Evolutionary conservation across 2,113 vertebrate species (phyloP), one percentile per base, ranked within the genome.

Genomic region (Phylloscopus whistleri): DNA sequence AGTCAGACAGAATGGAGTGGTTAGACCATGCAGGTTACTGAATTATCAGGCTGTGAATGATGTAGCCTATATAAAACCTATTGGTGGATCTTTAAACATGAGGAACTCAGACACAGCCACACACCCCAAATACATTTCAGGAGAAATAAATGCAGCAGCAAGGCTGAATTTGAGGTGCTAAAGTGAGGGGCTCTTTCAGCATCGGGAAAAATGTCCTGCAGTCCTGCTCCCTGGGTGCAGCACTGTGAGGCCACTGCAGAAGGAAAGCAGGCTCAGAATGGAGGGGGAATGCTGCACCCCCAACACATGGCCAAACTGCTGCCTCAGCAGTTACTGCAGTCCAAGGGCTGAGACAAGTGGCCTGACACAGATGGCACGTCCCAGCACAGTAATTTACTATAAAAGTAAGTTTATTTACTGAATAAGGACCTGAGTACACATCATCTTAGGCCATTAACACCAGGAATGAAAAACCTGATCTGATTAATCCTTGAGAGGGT

Each of bases 361-460:
- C 41, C 39, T 41, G 48, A 43, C 30, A 90, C 12, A 76, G n/a
- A 90, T 43, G 27, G 94, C 88, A 93, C 79, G 66, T 67, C 60
- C 56, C 77, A 89, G 52, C 44, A 82, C 28, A 81, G 39, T 3
- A 43, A 49, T 76, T 82, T 79, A 68, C 53, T 93, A 76, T 49
- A 80, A 68, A 93, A 95, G 56, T 89, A 91, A n/a, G 60, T 96
- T 96, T 94, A 95, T 96, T 96, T 85, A 82, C 49, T 73, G 41
- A 79, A 41, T 64, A 88, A 70, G 33, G 68, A 64, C 41, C 75
- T 37, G 49, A 51, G 37, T 72, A 94, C 48, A 82, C 16, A 93
- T 44, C 39, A 56, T n/a, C 35, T 73, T 56, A 83, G 1, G 16
- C 44, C 66, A 62, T 72, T 64, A 91, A 43, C 33, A 72, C 28